These are phyloP conservation scores for Panurus biarmicus DNA, from an alignment of 2,113 vertebrate genomes.

Conservation along the genomic window DNA sequence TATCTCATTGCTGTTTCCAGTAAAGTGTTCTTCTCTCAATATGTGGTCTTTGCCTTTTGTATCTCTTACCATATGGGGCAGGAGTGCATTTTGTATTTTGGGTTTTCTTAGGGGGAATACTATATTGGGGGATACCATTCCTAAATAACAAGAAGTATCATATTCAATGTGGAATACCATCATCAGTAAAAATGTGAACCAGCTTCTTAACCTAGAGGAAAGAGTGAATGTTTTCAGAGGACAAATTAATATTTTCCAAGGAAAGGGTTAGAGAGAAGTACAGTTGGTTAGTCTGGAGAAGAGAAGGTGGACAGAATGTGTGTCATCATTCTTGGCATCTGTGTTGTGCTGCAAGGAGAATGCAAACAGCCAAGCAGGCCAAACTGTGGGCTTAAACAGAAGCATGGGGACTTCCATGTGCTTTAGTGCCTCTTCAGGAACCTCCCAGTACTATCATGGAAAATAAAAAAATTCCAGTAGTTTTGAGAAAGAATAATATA, in stretches of 20 bases:
- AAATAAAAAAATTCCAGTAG: background rate
- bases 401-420: background rate
- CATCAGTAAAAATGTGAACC: background rate
- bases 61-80: too few relatives aligned
- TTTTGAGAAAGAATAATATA: background rate
- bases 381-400: background rate
- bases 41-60: background rate
- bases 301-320: background rate
- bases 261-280: background rate
- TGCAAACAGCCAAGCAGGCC: background rate
- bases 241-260: background rate
- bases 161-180: background rate
- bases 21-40: background rate
- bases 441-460: background rate
- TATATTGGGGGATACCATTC: background rate
- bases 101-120: background rate
- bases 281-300: background rate
- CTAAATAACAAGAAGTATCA: background rate
- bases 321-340: background rate
- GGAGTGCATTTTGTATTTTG: background rate
- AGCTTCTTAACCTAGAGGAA: background rate
- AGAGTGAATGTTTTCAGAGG: background rate
- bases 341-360: background rate
- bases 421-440: background rate
- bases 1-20: background rate